Percentiles rank a stretch among this genome's conserved stretches.
Conservation (phyloP, 2,888 invertebrate genomes). For the Iphiclides podalirius region DNA sequence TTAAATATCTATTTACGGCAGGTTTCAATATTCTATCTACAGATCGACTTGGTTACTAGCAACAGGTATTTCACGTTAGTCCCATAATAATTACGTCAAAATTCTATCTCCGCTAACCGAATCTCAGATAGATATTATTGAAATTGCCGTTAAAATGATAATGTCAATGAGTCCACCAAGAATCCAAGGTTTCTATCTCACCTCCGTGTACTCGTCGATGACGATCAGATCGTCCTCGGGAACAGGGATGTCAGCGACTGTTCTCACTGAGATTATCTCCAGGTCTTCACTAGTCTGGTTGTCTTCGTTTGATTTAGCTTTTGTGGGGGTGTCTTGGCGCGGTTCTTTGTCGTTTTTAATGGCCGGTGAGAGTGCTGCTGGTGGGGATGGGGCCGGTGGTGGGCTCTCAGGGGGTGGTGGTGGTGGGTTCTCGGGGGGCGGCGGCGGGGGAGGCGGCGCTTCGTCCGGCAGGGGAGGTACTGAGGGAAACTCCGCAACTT, state of each 20-base stretch:
- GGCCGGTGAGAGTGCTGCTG: no score
- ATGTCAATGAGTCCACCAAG: no score
- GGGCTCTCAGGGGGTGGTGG: constrained; percentile 24
- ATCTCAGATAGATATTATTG: no score
- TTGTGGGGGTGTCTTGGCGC: background rate
- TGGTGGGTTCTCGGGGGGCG: constrained; percentile 39
- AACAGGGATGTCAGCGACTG: constrained; percentile 53
- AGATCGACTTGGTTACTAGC: no score
- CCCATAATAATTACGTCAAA: no score
- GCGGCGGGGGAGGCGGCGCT: constrained; percentile 53
- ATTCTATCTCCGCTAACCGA: no score
- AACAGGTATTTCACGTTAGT: no score
- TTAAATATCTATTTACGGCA: no score
- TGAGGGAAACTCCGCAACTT: constrained; percentile 57
- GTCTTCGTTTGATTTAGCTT: constrained; percentile 18
- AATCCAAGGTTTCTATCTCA: constrained; percentile 13
- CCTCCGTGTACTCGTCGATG: constrained; percentile 52
- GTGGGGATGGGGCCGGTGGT: background rate
- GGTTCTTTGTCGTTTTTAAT: no score
- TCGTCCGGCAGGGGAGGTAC: constrained; percentile 71
- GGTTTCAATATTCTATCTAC: no score
- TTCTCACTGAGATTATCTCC: constrained; percentile 46
- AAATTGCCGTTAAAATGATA: no score
- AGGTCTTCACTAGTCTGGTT: constrained; percentile 37
- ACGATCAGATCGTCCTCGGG: constrained; percentile 46